Evolutionary conservation across 2,888 invertebrate genomes (phyloP).

Genomic region (Helleia helle): DNA sequence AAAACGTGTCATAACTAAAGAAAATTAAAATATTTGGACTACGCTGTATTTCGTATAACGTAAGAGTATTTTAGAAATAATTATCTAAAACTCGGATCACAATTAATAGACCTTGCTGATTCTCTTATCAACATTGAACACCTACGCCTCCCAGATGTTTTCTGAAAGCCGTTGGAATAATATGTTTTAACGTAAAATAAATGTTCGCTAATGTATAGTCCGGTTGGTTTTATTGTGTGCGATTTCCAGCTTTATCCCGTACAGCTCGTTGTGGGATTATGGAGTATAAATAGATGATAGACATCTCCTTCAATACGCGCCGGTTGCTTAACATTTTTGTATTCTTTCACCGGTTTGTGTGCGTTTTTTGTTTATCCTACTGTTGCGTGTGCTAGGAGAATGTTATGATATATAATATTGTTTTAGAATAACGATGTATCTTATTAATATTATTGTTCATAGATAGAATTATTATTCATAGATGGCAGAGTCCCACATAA

Average conservation of each 20-base stretch:
- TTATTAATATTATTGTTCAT: too few species aligned
- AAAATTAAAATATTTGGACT: too few species aligned
- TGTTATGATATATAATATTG: too few species aligned
- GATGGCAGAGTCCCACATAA: too few species aligned
- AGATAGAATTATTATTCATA: too few species aligned
- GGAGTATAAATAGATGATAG: conserved; percentile 57
- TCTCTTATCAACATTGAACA: conserved; percentile 41
- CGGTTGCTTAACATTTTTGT: conserved; percentile 16
- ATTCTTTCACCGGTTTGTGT: conserved; percentile 6
- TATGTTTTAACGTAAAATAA: conserved; percentile 52
- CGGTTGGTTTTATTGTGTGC: conserved; percentile 57
- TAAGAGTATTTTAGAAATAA: too few species aligned
- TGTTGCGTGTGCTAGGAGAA: too few species aligned
- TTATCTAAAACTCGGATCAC: conserved; percentile 35
- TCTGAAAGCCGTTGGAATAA: conserved; percentile 40
- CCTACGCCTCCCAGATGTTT: conserved; percentile 42
- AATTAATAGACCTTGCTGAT: not conserved
- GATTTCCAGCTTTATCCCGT: conserved; percentile 52
- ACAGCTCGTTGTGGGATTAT: conserved; percentile 66
- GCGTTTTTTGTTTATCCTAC: not conserved
- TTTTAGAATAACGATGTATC: too few species aligned
- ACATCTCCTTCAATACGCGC: conserved; percentile 51
- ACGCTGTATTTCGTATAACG: too few species aligned
- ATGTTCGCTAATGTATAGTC: conserved; percentile 43
- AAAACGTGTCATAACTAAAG: too few species aligned